These are phyloP conservation scores for Montipora sp. DNA, from an alignment of 64 coral and sea anemone genomes.

Conservation along the genomic window DNA sequence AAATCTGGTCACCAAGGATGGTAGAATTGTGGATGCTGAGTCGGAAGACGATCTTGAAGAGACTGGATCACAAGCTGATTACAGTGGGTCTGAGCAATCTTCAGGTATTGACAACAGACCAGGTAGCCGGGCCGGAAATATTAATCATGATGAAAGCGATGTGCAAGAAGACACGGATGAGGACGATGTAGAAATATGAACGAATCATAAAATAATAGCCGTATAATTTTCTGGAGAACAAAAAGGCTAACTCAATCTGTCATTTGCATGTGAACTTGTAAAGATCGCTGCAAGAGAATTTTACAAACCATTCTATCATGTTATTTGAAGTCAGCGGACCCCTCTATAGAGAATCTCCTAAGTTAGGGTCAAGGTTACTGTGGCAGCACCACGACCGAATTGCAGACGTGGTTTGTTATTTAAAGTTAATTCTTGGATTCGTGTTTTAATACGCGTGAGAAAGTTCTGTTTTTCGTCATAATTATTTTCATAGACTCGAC, in stretches of 20 bases:
- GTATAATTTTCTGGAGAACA: not conserved
- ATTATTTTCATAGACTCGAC: too few species aligned
- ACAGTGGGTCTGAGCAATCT: constrained; percentile 10
- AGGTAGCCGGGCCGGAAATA: not conserved
- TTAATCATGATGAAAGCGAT: not conserved
- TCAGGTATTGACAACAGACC: not conserved
- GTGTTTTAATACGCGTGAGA: too few species aligned
- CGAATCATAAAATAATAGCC: not conserved
- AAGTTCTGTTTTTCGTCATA: too few species aligned
- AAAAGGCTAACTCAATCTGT: not conserved
- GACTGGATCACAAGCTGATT: constrained; percentile 56
- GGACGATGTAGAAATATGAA: constrained; percentile 24
- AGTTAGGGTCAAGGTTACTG: not conserved
- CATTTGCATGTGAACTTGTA: not conserved
- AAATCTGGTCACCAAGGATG: constrained; percentile 92
- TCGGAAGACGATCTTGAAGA: constrained; percentile 74
- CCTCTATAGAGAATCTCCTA: too few species aligned
- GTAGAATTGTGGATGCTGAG: constrained; percentile 86
- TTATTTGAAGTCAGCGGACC: not conserved
- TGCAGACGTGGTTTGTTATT: too few species aligned
- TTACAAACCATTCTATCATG: not conserved
- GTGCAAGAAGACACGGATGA: constrained; percentile 37
- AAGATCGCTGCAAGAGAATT: not conserved
- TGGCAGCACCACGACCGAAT: too few species aligned
- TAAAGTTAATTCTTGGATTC: too few species aligned